Conservation (phyloP, 2,113 vertebrate species). For the Myotis yumanensis region DNA sequence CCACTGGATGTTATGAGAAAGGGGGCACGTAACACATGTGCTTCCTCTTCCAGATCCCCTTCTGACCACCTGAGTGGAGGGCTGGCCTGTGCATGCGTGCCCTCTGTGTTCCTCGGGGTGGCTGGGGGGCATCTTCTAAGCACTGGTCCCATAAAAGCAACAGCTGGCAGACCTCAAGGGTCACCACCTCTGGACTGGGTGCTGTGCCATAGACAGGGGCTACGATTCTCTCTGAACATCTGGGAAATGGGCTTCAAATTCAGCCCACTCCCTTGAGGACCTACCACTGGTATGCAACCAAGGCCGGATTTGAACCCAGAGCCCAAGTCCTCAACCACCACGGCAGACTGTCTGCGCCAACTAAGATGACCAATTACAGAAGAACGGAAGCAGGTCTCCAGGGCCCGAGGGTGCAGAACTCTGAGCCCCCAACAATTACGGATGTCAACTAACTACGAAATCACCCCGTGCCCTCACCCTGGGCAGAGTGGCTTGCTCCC, state of each 20-base stretch:
- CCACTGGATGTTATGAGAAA: background rate
- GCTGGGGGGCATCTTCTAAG: background rate
- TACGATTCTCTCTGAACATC: background rate
- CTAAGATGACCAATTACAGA: background rate
- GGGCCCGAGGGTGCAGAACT: too few relatives aligned
- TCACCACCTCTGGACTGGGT: background rate
- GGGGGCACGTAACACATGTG: fast-evolving
- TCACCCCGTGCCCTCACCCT: fast-evolving
- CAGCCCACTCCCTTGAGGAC: background rate
- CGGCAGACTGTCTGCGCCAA: fast-evolving
- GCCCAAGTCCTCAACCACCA: background rate
- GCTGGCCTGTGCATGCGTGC: fast-evolving
- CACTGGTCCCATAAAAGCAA: background rate
- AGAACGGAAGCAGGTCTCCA: background rate
- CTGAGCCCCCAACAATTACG: background rate
- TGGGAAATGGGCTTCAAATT: background rate
- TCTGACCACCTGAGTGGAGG: background rate
- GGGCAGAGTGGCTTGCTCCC: fast-evolving
- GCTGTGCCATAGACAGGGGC: background rate
- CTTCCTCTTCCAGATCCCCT: background rate
- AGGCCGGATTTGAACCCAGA: background rate
- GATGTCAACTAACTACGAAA: fast-evolving
- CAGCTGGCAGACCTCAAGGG: too few relatives aligned
- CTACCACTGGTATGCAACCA: fast-evolving
- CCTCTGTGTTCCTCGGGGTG: fast-evolving